Evolutionary conservation across 2,113 vertebrate species (phyloP).

Genomic region (Chroicocephalus ridibundus): DNA sequence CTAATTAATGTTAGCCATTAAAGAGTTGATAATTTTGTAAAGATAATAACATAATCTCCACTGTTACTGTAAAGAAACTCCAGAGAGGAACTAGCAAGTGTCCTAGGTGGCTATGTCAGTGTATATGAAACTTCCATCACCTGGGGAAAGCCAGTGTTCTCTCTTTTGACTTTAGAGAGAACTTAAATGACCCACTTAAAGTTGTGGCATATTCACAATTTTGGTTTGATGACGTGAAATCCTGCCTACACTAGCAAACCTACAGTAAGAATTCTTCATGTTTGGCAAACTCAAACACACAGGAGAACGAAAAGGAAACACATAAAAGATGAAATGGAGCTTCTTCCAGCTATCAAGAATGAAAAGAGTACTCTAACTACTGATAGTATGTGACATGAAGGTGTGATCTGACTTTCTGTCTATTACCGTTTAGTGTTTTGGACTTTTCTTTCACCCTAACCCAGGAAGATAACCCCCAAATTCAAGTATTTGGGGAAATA

Average conservation of each 20-base stretch:
- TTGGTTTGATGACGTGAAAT: fast-evolving
- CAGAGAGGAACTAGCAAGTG: not conserved
- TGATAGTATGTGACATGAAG: not conserved
- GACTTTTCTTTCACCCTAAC: not conserved
- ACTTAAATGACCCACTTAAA: not conserved
- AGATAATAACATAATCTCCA: not conserved
- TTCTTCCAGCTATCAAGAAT: not conserved
- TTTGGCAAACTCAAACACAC: not conserved
- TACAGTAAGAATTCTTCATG: not conserved
- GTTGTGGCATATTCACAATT: not conserved
- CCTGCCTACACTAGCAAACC: not conserved
- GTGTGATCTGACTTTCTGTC: not conserved
- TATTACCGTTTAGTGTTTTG: not conserved
- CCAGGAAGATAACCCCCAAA: not conserved
- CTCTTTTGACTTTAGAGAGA: not conserved
- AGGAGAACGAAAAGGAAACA: not conserved
- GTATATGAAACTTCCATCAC: not conserved
- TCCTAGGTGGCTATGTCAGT: not conserved
- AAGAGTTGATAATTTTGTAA: not conserved
- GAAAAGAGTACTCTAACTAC: not conserved
- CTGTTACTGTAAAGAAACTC: not conserved
- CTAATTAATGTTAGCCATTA: not conserved
- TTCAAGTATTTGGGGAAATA: not conserved
- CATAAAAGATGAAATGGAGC: not conserved
- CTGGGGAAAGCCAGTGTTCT: not conserved